phyloP scores from a whole-genome alignment of 2,113 vertebrate species.

The Lonchura striata region DNA sequence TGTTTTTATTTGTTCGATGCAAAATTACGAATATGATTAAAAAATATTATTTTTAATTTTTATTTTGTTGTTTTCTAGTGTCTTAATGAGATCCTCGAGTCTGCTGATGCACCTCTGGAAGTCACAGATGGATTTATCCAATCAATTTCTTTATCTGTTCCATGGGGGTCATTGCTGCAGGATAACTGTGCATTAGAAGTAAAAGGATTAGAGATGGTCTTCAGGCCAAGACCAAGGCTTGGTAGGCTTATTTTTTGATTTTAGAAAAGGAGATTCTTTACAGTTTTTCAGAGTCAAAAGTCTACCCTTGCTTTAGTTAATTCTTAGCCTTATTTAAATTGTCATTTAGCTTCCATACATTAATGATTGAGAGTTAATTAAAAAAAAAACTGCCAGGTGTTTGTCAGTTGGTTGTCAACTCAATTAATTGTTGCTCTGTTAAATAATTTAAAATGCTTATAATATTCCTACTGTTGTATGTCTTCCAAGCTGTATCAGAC shows the following conservation, averaged over 20 bases:
- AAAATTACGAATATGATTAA: neutral
- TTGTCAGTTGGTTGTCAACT: neutral
- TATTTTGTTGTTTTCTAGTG: conserved; percentile 74
- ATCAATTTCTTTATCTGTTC: conserved; percentile 91
- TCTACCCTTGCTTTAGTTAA: neutral
- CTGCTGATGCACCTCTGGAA: conserved; percentile 92
- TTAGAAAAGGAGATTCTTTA: neutral
- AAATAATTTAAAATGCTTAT: neutral
- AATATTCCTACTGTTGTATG: neutral
- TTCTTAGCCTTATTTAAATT: neutral
- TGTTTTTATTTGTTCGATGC: neutral
- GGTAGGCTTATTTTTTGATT: conserved; percentile 75
- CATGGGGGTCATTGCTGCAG: conserved; percentile 92
- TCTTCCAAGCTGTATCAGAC: neutral
- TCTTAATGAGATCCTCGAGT: conserved; percentile 94
- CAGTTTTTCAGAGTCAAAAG: neutral
- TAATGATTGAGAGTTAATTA: neutral
- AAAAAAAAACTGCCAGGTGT: neutral
- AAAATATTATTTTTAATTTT: neutral
- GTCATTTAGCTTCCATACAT: neutral
- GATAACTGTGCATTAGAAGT: conserved; percentile 95
- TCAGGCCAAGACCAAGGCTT: conserved; percentile 89
- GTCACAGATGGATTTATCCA: conserved; percentile 95
- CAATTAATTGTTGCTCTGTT: neutral
- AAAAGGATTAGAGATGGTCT: conserved; percentile 90